phyloP scores from a whole-genome alignment of 2,113 vertebrate species.

The Xerus inauris region DNA sequence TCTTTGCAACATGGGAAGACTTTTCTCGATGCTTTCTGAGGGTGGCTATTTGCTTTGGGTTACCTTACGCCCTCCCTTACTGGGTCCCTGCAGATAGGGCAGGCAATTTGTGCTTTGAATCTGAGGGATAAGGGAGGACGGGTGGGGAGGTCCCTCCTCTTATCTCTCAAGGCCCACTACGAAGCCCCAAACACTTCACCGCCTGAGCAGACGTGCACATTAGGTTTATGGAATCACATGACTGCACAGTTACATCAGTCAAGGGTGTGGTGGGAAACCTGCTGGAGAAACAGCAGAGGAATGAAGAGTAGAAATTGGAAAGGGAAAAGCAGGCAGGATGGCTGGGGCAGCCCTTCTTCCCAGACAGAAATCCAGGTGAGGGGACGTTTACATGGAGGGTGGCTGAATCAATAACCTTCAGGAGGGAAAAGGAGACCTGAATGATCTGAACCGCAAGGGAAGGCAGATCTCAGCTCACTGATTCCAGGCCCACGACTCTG shows the following conservation, averaged over 20 bases:
- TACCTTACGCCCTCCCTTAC: no score
- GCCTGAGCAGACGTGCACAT: not conserved
- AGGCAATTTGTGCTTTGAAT: not conserved
- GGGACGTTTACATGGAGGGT: not conserved
- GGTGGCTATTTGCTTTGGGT: not conserved
- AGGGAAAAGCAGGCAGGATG: not conserved
- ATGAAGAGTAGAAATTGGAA: not conserved
- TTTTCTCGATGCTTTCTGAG: not conserved
- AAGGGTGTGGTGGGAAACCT: conserved; percentile 17
- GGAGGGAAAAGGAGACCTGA: not conserved
- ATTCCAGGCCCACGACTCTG: not conserved
- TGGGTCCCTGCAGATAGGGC: not conserved
- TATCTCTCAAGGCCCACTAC: not conserved
- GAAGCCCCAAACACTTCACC: not conserved
- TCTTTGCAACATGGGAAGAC: not conserved
- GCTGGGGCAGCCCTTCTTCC: not conserved
- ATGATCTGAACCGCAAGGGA: not conserved
- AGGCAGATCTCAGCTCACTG: not conserved
- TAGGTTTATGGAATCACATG: not conserved
- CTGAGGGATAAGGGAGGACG: not conserved
- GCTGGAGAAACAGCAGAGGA: not conserved
- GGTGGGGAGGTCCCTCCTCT: not conserved
- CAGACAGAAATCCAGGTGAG: not conserved
- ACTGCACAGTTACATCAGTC: not conserved
- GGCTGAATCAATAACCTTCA: not conserved